Evolutionary conservation across 1,140 invertebrate species (phyloP), one percentile per base, ranked within the genome.

Genomic region (Drosophila mojavensis): DNA sequence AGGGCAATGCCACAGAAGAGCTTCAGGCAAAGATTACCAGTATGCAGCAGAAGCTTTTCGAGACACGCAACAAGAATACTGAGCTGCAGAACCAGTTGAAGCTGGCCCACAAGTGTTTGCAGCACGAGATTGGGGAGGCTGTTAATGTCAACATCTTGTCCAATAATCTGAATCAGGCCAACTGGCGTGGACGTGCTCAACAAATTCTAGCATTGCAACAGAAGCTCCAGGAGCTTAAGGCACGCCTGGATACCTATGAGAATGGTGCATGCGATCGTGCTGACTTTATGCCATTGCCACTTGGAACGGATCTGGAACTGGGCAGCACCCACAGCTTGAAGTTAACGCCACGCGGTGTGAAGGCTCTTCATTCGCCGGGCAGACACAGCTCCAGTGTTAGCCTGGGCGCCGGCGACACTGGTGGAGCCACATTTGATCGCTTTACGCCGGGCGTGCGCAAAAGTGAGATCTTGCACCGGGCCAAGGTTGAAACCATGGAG

Each of bases 161-260:
- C 11, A 69, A 78, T 20, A 80, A 93, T 9, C 28, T 80, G 1
- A 73, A 75, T 13, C 93, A 93, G 55, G 93, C 92, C 79, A 93
- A 93, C 3, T 96, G 95, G 95, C 94, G 95, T 72, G 96, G 96
- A 7, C 93, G 96, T 74, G 95, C 95, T 1, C 95, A 96, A 75
- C 95, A 96, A 82, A 96, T 96, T 64, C 81, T 94, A 13, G 92
- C 94, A 30, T 86, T 96, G 26, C 95, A 95, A 78, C 93, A 94
- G 65, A 95, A 95, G 93, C 92, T 96, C 47, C 86, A 83, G 13
- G 95, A 96, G 67, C 76, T 96, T 0, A 94, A 94, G 74, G 93
- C 93, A 24, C 96, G 94, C 81, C 75, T 96, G 13, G 93, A 93
- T 55, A 33, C 6, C 91, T 92, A 70, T 75, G 93, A 78, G 62